Percentiles rank a stretch among this genome's conserved stretches.
These are phyloP conservation scores for Shargacucullia verbasci DNA, from an alignment of 2,888 invertebrate species.

Conservation along the genomic window DNA sequence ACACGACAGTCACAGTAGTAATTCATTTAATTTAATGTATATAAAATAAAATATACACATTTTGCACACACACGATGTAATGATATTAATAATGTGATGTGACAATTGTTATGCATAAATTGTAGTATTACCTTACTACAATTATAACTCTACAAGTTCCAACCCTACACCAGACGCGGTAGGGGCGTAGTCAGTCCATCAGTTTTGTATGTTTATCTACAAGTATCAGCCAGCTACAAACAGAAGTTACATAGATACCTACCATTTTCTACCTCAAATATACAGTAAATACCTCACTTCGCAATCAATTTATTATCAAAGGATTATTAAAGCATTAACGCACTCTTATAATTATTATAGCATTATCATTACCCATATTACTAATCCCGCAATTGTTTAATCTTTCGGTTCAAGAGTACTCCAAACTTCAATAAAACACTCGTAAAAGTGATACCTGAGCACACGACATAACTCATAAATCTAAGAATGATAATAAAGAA, in stretches of 20 bases:
- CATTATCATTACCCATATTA: slow-evolving; percentile 6
- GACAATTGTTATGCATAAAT: too few species aligned
- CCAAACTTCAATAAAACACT: slow-evolving; percentile 28
- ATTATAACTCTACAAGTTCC: too few species aligned
- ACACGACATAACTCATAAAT: slow-evolving; percentile 2
- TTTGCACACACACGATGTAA: too few species aligned
- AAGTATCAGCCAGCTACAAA: background rate
- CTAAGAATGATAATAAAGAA: slow-evolving; percentile 2
- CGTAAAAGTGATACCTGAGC: background rate
- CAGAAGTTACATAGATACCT: background rate
- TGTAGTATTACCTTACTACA: too few species aligned
- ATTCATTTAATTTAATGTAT: too few species aligned
- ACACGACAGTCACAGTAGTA: too few species aligned
- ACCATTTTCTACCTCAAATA: background rate
- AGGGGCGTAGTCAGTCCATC: too few species aligned
- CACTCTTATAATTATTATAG: slow-evolving; percentile 11
- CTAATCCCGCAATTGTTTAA: slow-evolving; percentile 13
- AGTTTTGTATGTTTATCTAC: too few species aligned
- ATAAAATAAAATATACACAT: too few species aligned
- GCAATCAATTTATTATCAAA: slow-evolving; percentile 8
- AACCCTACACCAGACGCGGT: too few species aligned
- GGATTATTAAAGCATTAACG: too few species aligned
- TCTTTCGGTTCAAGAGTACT: slow-evolving; percentile 13
- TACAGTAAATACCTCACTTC: slow-evolving; percentile 1
- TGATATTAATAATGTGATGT: too few species aligned